phyloP scores from a whole-genome alignment of 1,140 invertebrate species.

The Littorina saxatilis region DNA sequence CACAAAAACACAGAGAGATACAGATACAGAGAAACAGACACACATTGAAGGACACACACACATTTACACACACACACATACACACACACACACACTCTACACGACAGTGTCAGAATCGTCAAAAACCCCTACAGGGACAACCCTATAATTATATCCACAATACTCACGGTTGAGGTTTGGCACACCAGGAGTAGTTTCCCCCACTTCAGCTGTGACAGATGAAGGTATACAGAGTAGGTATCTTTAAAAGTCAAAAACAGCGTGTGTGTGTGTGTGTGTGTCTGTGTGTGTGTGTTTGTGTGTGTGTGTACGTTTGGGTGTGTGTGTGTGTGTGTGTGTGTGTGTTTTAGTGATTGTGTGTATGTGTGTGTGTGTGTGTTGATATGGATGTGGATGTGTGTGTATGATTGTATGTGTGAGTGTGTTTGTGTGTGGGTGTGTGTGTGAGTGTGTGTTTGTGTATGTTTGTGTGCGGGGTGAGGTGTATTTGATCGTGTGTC shows the following conservation, averaged over 20 bases:
- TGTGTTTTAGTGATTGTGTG: conserved; percentile 16
- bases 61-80: background rate
- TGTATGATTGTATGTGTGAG: background rate
- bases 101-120: too few species aligned
- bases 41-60: background rate
- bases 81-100: background rate
- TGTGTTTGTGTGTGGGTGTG: conserved; percentile 1
- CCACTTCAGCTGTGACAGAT: too few species aligned
- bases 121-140: too few species aligned
- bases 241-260: too few species aligned
- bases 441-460: conserved; percentile 8
- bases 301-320: conserved; percentile 1
- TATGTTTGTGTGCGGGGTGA: background rate
- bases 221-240: too few species aligned
- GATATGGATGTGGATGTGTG: background rate
- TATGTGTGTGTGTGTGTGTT: background rate
- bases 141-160: too few species aligned
- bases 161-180: too few species aligned
- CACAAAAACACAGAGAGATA: too few species aligned
- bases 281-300: background rate
- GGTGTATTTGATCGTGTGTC: too few species aligned
- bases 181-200: too few species aligned
- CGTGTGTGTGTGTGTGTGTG: background rate
- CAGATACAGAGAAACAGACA: background rate
- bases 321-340: conserved; percentile 8